phyloP scores from a whole-genome alignment of 2,888 invertebrate species.

The Choreutis nemorana region DNA sequence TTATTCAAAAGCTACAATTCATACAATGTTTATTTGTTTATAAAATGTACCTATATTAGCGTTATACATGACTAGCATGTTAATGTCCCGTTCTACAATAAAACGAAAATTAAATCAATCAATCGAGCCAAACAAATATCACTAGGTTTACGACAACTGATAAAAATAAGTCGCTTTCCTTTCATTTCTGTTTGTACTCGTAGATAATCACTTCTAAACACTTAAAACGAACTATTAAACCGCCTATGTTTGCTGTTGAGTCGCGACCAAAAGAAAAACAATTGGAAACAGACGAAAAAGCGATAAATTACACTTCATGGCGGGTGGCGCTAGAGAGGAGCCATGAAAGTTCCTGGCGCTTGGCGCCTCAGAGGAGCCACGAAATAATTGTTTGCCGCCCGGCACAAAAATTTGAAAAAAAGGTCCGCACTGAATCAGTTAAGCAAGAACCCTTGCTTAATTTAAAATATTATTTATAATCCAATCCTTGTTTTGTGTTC shows the following conservation, averaged over 20 bases:
- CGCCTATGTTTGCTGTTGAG: conserved; percentile 1
- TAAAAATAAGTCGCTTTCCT: conserved; percentile 1
- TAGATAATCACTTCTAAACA: conserved; percentile 1
- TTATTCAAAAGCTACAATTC: conserved; percentile 2
- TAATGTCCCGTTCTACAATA: conserved; percentile 1
- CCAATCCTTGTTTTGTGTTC: too few species aligned
- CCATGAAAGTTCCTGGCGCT: conserved; percentile 1
- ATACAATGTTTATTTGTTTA: conserved; percentile 1
- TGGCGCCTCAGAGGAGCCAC: conserved; percentile 2
- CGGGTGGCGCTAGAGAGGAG: conserved; percentile 2
- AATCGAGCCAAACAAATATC: conserved; percentile 1
- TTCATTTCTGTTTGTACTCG: conserved; percentile 1
- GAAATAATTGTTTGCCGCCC: conserved; percentile 1
- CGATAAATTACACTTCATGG: conserved; percentile 1
- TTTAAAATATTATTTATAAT: too few species aligned
- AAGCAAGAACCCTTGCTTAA: too few species aligned
- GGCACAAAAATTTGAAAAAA: conserved; percentile 1
- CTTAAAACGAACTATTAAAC: conserved; percentile 1
- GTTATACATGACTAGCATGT: conserved; percentile 2
- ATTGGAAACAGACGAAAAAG: conserved; percentile 1
- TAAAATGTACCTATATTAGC: neutral
- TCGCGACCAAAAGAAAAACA: conserved; percentile 1
- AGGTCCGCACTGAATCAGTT: conserved; percentile 1
- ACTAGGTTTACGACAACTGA: conserved; percentile 1
- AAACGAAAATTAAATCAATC: neutral